These are phyloP conservation scores for Lasioglossum calceatum DNA, from an alignment of 2,888 invertebrate species.

Conservation along the genomic window DNA sequence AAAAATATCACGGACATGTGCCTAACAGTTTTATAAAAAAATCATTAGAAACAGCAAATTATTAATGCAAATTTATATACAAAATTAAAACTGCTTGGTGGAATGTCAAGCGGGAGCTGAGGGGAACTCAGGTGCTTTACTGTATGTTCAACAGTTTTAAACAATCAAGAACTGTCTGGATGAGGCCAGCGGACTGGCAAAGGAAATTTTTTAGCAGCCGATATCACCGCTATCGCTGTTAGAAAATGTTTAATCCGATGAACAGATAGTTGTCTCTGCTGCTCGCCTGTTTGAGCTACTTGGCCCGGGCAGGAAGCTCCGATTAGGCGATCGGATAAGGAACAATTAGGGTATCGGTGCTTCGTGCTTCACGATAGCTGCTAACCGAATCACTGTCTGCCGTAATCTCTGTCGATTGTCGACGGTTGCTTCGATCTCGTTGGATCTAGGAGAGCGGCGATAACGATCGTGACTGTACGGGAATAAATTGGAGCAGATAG, in stretches of 20 bases:
- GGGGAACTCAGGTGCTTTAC: neutral
- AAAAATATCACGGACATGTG: too few species aligned
- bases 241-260: neutral
- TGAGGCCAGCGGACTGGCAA: too few species aligned
- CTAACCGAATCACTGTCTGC: neutral
- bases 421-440: neutral
- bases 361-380: neutral
- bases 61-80: too few species aligned
- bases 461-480: neutral
- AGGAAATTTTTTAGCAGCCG: neutral
- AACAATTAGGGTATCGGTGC: constrained; percentile 4
- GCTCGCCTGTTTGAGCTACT: neutral
- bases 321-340: neutral
- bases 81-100: too few species aligned
- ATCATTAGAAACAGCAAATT: too few species aligned
- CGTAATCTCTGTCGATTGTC: neutral
- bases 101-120: too few species aligned
- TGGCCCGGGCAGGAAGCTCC: neutral
- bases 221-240: neutral
- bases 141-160: neutral
- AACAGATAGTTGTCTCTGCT: neutral
- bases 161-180: neutral
- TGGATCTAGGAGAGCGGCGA: neutral
- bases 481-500: neutral
- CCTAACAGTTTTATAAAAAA: too few species aligned